phyloP scores from a whole-genome alignment of 2,797 vertebrate genomes.

The Echiichthys vipera region DNA sequence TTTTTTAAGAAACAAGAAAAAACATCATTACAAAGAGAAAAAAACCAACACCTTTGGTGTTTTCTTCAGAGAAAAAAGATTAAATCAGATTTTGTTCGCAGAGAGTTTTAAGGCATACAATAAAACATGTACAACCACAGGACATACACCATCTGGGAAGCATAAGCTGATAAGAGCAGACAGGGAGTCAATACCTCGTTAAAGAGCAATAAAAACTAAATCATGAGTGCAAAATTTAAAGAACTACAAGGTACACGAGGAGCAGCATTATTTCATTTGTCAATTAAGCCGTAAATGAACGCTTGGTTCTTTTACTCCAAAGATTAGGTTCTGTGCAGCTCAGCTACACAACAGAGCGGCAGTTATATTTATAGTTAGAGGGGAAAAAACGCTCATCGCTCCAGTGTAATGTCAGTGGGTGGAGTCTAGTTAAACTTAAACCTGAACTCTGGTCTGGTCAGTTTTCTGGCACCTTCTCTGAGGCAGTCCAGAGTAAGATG shows the following conservation, averaged over 20 bases:
- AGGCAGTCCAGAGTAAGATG: neutral
- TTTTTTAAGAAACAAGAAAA: conserved; percentile 34
- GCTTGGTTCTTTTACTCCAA: neutral
- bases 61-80: conserved; percentile 32
- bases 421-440: neutral
- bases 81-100: conserved; percentile 40
- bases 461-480: no score
- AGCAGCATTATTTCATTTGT: conserved; percentile 17
- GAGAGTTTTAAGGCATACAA: conserved; percentile 14
- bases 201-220: conserved; percentile 42
- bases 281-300: conserved; percentile 21
- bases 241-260: neutral
- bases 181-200: conserved; percentile 55
- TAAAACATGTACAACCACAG: conserved; percentile 36
- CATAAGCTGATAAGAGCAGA: conserved; percentile 41
- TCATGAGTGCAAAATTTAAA: conserved; percentile 29
- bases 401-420: neutral
- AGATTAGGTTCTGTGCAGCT: neutral
- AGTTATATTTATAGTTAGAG: neutral
- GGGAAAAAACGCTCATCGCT: neutral
- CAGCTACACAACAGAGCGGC: neutral
- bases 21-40: neutral
- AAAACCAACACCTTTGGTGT: conserved; percentile 30
- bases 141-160: conserved; percentile 47
- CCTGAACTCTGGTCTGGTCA: no score